Base-by-base conservation (phyloP, 2,888 invertebrate species). In the Hemaris fuciformis region DNA sequence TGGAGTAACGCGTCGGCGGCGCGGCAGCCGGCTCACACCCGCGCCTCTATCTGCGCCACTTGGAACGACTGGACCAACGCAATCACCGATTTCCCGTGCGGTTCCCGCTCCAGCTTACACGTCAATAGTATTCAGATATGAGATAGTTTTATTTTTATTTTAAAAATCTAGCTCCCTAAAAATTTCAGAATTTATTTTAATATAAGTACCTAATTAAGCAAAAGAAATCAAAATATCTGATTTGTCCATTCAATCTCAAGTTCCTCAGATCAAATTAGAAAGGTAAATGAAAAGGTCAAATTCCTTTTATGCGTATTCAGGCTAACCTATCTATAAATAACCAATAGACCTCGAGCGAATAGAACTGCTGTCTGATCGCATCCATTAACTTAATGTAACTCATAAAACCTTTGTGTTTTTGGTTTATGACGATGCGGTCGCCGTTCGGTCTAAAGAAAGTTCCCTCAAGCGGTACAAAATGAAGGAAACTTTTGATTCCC, bases 341-440 rank as follows among this genome's bases (percentile, higher is more conserved):
- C 70, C 76, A 79, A 79, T 77, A 77, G 77, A 82, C 77, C 73
- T 81, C 75, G 83, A 81, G 80, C 79, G 81, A 84, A 84, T 76
- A 79, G 71, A 72, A 70, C 74, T 72, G 76, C 73, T 74, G 81
- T 83, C 81, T 80, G 81, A 84, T 84, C 80, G 78, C 76, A 78
- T 84, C 84, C 85, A 88, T 90, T 88, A 87, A 81, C 74, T 83
- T 89, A 89, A 89, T 89, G 85, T 80, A 72, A 74, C 78, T 79
- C 82, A 87, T 89, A 89, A 89, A 89, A 88, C 86, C 87, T 87
- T 89, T 88, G 87, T 88, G 81, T 79, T 79, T 80, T 83, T 81
- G 78, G 76, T 87, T 88, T 88, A 89, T 85, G 85, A 83, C 83
- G 76, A 80, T 75, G 76, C 78, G 79, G 79, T 78, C 77, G 74